A percentile compares a stretch with the other conserved stretches of the same genome.
phyloP scores from a whole-genome alignment of 2,113 vertebrate species.

The Gopherus evgoodei region DNA sequence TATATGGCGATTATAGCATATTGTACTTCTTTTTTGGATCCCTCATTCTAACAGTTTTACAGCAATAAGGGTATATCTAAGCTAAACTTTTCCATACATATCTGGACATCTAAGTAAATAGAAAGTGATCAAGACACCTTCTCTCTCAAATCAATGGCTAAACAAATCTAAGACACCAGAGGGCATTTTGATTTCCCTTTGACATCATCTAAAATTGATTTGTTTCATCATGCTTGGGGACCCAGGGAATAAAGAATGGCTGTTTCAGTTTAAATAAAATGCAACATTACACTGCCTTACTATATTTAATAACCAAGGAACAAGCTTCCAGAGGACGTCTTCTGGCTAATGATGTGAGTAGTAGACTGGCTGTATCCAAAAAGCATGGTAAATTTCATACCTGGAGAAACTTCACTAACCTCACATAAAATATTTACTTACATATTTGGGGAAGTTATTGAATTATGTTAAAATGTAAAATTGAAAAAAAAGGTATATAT shows the following conservation, averaged over 20 bases:
- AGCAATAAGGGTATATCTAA: background rate
- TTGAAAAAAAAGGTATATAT: background rate
- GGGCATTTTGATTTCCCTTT: background rate
- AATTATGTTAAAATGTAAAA: slow-evolving; percentile 50
- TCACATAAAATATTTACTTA: slow-evolving; percentile 45
- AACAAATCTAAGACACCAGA: slow-evolving; percentile 11
- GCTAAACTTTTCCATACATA: too few relatives aligned
- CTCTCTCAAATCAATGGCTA: background rate
- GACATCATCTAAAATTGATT: background rate
- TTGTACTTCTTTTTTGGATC: background rate
- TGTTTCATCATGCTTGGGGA: background rate
- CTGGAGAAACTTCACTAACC: background rate
- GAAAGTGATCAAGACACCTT: background rate
- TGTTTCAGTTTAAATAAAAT: slow-evolving; percentile 21
- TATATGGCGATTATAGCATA: background rate
- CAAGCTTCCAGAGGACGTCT: slow-evolving; percentile 29
- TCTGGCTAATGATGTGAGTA: slow-evolving; percentile 44
- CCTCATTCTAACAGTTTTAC: background rate
- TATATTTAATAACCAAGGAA: slow-evolving; percentile 55
- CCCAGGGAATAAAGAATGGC: background rate
- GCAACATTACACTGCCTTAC: background rate
- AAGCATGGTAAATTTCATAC: background rate
- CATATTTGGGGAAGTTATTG: slow-evolving; percentile 37
- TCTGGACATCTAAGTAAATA: background rate
- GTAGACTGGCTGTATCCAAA: background rate